Base-by-base conservation (phyloP, 2,888 invertebrate species). In the Drosophila formosana region DNA sequence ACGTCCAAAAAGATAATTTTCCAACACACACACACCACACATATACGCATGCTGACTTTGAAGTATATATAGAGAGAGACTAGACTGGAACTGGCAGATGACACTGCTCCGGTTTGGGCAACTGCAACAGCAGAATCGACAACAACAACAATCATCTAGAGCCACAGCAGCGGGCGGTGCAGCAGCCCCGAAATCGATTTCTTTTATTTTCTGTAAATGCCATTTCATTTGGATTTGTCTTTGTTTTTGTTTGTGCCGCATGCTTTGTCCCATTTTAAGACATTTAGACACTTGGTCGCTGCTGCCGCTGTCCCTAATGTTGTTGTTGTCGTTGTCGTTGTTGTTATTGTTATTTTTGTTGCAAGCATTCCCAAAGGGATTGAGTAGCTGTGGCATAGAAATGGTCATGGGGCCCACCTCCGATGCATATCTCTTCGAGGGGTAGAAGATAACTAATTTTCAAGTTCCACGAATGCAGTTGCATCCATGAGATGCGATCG, bases 261-360 rank as follows among this genome's bases (percentile, higher is more conserved):
- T 88, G 83, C 82, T 72, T 87, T 89, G 89, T 85, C 78, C 80
- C 84, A 81, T 89, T 89, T 84, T 67, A 72, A 89, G 82, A 74
- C 88, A 72, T 84, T 75, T 68, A 72, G 81, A 72, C 78, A 69
- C 74, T 82, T 66, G 71, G 78, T 76, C 72, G 66, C 75, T 70
- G 57, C 61, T 50, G 63, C 34, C 7, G 34, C 11, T 13, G 7
- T 41, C 39, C 39, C 39, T 41, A 41, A 73, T 70, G 51, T 55
- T 55, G 56, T 25, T 60, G 50, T 18, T 50, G 25, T n/a, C 47
- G 50, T 55, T 61, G n/a, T n/a, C 18, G 45, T 65, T 70, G 50
- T 60, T 76, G 66, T 78, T 70, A 50, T 60, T 76, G 66, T 78
- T 82, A 67, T 66, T 73, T 63, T 66, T 72, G 72, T 86, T 62